phyloP scores from a whole-genome alignment of 2,888 invertebrate species.

The Chloromyia formosa region DNA sequence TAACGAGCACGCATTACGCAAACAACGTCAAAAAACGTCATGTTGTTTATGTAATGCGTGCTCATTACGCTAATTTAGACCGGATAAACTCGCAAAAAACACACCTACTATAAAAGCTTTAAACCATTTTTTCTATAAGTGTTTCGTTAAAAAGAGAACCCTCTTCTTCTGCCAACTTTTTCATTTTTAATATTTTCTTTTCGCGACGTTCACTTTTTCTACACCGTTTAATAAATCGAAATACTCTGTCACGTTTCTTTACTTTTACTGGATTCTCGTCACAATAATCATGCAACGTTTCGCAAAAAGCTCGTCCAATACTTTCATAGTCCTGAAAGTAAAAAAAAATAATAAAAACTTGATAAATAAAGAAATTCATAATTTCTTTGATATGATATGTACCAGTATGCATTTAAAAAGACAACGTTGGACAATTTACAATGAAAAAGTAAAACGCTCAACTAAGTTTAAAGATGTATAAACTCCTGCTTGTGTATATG shows the following conservation, averaged over 20 bases:
- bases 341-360: background rate
- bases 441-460: no score
- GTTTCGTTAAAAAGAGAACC: slow-evolving; percentile 52
- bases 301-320: slow-evolving; percentile 90
- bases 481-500: no score
- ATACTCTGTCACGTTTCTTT: slow-evolving; percentile 62
- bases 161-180: slow-evolving; percentile 63
- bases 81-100: no score
- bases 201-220: slow-evolving; percentile 63
- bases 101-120: background rate
- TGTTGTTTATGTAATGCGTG: no score
- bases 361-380: no score
- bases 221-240: slow-evolving; percentile 63
- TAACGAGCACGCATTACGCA: no score
- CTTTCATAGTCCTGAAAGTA: slow-evolving; percentile 74
- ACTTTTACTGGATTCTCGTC: slow-evolving; percentile 86
- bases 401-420: no score
- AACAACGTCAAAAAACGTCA: no score
- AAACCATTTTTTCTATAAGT: slow-evolving; percentile 36
- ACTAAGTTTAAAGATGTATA: no score
- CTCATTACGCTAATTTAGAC: no score
- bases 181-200: slow-evolving; percentile 63
- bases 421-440: no score
- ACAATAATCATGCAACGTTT: slow-evolving; percentile 90
- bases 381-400: no score